Evolutionary conservation across 2,113 vertebrate species (phyloP), one percentile per base, ranked within the genome.

Genomic region (Probosciger aterrimus): DNA sequence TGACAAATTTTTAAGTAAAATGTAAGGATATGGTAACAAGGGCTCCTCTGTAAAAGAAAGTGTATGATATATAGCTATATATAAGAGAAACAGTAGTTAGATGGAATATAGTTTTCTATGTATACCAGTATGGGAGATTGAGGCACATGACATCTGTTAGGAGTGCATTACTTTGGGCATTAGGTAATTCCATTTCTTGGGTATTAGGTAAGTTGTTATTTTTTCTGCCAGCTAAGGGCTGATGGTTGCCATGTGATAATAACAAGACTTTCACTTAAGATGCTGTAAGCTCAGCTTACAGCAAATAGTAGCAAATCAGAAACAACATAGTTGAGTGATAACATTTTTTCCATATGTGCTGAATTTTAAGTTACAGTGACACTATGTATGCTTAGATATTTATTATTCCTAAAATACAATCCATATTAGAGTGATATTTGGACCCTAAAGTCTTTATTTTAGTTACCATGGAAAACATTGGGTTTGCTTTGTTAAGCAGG

Each of bases 171-270:
- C 50, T 90, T 88, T 41, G 82, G n/a, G 30, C 49, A 74, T 95
- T 81, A 92, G 55, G 69, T 88, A 89, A 94, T 86, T 89, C 18
- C 15, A 65, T 92, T 86, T 90, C 86, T 90, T 88, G 46, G 59
- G 75, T 31, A 82, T 95, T 91, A 80, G 86, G 41, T 94, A 95
- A 87, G n/a, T 76, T 87, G 84, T 88, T 68, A 17, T 63, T 37
- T 85, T 88, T 81, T 67, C 60, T 90, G 35, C 60, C 64, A 60
- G 14, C 70, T 92, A 44, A 67, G 24, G 68, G 30, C 37, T 83
- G 37, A 14, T 59, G 43, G 44, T 59, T 92, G 55, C 60, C 68
- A 71, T 75, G 43, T 77, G 49, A 10, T 60, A 53, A 81, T 76
- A 87, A 87, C 25, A 91, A 60, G 92, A 80, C 55, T 86, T 93